Evolutionary conservation across 1,140 invertebrate genomes (phyloP).

Genomic region (Eciton burchellii): DNA sequence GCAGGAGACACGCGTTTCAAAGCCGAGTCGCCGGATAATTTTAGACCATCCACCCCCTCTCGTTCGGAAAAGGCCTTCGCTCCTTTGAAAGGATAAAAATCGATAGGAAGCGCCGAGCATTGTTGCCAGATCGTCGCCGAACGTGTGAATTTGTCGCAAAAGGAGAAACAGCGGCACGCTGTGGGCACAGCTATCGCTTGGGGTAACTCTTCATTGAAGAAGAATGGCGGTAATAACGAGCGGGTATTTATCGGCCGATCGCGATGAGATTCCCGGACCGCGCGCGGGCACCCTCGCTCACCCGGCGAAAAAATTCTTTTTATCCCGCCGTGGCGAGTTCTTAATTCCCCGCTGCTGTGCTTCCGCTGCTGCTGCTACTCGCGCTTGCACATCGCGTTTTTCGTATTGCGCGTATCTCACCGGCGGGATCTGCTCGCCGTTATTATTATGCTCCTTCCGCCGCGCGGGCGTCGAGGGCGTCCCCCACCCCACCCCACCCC

Average conservation of each 20-base stretch:
- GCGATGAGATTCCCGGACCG: slow-evolving; percentile 15
- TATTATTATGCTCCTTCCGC: slow-evolving; percentile 65
- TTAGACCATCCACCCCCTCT: slow-evolving; percentile 1
- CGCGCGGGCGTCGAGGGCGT: background rate
- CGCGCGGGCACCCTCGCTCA: slow-evolving; percentile 11
- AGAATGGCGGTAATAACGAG: slow-evolving; percentile 43
- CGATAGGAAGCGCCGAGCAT: background rate
- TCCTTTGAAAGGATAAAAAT: background rate
- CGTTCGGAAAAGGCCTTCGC: background rate
- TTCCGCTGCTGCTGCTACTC: slow-evolving; percentile 19
- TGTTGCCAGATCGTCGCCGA: slow-evolving; percentile 22
- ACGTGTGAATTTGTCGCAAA: slow-evolving; percentile 17
- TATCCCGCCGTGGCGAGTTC: slow-evolving; percentile 34
- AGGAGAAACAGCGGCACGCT: background rate
- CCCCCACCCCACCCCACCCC: background rate
- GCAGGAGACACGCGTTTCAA: background rate
- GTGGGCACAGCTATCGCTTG: no score
- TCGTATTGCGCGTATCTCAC: slow-evolving; percentile 66
- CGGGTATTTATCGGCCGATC: slow-evolving; percentile 37
- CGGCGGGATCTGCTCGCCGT: slow-evolving; percentile 57
- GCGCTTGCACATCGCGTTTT: slow-evolving; percentile 65
- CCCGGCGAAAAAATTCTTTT: slow-evolving; percentile 39
- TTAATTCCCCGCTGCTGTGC: slow-evolving; percentile 34
- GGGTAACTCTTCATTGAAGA: slow-evolving; percentile 33
- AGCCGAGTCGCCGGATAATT: background rate